Evolutionary conservation across 2,888 invertebrate species (phyloP).

Genomic region (Standfussiana lucernea): DNA sequence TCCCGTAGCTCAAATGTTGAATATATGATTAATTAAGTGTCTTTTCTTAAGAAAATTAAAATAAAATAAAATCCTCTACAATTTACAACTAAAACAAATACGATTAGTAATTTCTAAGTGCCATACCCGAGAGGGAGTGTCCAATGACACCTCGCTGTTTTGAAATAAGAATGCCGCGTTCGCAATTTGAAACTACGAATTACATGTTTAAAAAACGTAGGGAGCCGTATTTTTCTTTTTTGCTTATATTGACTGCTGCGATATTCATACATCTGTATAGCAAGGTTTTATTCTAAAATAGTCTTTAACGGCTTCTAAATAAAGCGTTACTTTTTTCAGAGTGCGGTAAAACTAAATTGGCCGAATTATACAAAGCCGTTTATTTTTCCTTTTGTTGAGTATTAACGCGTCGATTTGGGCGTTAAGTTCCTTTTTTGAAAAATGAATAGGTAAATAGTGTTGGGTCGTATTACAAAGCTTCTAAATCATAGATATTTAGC

Average conservation of each 20-base stretch:
- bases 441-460: constrained; percentile 90
- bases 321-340: not conserved
- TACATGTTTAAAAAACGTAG: constrained; percentile 88
- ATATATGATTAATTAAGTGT: too few species aligned
- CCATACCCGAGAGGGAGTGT: constrained; percentile 84
- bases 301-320: not conserved
- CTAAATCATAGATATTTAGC: constrained; percentile 78
- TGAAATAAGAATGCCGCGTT: constrained; percentile 90
- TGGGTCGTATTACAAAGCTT: constrained; percentile 86
- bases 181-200: constrained; percentile 90
- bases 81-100: not conserved
- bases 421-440: constrained; percentile 89
- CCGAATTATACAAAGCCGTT: constrained; percentile 88
- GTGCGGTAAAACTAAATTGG: constrained; percentile 34
- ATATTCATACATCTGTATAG: constrained; percentile 38
- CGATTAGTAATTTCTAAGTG: constrained; percentile 73
- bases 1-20: not conserved
- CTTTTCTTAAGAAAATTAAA: not conserved
- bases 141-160: constrained; percentile 90
- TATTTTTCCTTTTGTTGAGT: constrained; percentile 89
- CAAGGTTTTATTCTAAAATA: constrained; percentile 18
- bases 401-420: constrained; percentile 90
- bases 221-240: constrained; percentile 85
- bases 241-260: constrained; percentile 72
- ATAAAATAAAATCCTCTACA: not conserved